Conservation (phyloP, 1,140 invertebrate species). For the Bactericera cockerelli region DNA sequence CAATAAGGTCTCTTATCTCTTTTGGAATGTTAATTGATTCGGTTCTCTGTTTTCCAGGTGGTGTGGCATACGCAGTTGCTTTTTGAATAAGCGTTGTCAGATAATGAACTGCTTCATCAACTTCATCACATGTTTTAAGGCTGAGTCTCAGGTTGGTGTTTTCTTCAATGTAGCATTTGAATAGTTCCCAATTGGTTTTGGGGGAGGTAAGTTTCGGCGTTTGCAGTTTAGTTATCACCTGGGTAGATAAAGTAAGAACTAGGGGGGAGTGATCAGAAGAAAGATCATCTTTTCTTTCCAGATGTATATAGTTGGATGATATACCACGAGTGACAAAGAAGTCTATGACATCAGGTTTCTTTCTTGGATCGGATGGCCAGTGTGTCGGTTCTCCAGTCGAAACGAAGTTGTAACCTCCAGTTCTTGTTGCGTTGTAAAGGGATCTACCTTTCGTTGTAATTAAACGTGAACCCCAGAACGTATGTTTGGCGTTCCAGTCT, state of each 20-base stretch:
- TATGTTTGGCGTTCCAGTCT: slow-evolving; percentile 12
- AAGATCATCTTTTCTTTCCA: slow-evolving; percentile 10
- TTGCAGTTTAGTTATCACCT: neutral
- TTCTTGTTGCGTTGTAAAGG: neutral
- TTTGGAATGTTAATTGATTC: neutral
- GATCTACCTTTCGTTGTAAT: slow-evolving; percentile 1
- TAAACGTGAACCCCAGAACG: no score
- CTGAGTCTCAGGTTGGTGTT: slow-evolving; percentile 5
- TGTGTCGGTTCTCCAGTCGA: slow-evolving; percentile 2
- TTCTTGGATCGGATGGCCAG: neutral
- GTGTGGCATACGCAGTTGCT: neutral
- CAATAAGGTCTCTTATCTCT: neutral
- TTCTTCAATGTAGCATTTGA: neutral
- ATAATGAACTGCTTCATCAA: slow-evolving; percentile 6
- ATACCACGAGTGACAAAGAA: neutral
- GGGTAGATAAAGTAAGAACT: neutral
- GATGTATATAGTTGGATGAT: neutral
- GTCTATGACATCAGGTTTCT: no score
- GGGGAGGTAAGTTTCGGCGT: neutral
- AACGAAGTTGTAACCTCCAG: no score
- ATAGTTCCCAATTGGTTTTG: neutral
- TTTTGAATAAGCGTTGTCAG: neutral
- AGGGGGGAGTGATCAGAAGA: slow-evolving; percentile 9
- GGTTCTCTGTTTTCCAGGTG: neutral
- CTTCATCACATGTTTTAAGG: slow-evolving; percentile 8